A percentile compares a stretch with the other conserved stretches of the same genome.
phyloP scores from a whole-genome alignment of 2,888 invertebrate species.

The Synergus itoensis region DNA sequence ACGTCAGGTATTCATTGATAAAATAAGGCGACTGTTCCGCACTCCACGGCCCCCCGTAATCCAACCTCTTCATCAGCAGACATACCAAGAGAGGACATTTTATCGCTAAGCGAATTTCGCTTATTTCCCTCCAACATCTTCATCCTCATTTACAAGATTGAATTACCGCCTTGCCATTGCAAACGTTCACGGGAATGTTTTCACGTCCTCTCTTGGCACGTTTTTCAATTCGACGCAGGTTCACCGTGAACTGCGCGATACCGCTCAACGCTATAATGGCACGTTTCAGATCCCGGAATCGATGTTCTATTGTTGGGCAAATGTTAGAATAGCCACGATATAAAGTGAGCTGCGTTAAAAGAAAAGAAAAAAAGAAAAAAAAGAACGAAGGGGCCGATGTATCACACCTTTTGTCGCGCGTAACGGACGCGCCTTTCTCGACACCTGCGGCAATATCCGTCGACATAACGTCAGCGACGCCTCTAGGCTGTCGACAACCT shows the following conservation, averaged over 20 bases:
- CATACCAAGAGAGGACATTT: not conserved
- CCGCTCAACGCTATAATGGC: not conserved
- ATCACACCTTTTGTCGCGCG: constrained; percentile 49
- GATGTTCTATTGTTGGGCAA: constrained; percentile 45
- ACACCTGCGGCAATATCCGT: constrained; percentile 49
- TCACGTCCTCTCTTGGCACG: not conserved
- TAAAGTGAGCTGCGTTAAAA: constrained; percentile 42
- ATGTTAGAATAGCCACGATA: constrained; percentile 9
- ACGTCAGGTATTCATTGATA: constrained; percentile 42
- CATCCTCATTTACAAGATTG: constrained; percentile 6
- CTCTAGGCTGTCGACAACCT: constrained; percentile 31
- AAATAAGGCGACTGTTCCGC: constrained; percentile 30
- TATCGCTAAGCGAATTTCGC: not conserved
- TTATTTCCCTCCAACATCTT: not conserved
- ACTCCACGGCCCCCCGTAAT: constrained; percentile 11
- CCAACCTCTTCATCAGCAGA: constrained; percentile 13
- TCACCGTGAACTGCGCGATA: not conserved
- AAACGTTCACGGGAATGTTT: not conserved
- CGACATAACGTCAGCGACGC: constrained; percentile 40
- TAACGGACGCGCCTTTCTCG: constrained; percentile 51
- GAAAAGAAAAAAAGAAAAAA: constrained; percentile 11
- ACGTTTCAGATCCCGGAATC: constrained; percentile 40
- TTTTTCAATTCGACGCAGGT: constrained; percentile 6
- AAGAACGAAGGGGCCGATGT: not conserved
- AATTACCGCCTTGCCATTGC: not conserved